phyloP scores from a whole-genome alignment of 1,140 invertebrate species.

The Artemia franciscana region DNA sequence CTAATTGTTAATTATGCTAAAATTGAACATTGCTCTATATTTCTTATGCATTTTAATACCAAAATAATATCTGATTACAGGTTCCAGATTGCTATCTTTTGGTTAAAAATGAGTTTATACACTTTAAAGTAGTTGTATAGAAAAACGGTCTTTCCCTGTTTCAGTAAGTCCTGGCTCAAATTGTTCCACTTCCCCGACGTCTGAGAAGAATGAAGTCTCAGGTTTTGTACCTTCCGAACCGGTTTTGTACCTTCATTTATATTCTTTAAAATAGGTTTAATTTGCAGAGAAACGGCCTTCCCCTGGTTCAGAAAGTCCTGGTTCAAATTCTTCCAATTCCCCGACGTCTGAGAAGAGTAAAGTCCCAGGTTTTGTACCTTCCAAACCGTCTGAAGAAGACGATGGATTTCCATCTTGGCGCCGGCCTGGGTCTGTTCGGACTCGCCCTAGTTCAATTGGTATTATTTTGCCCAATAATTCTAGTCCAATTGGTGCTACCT shows the following conservation, averaged over 20 bases:
- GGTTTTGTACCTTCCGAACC: slow-evolving; percentile 16
- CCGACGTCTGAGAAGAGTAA: background rate
- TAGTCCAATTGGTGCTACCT: background rate
- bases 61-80: too few relatives aligned
- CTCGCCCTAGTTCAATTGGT: slow-evolving; percentile 13
- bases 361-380: background rate
- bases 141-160: background rate
- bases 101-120: too few relatives aligned
- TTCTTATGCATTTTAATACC: too few relatives aligned
- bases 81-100: too few relatives aligned
- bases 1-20: too few relatives aligned
- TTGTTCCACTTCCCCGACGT: background rate
- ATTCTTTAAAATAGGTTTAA: too few relatives aligned
- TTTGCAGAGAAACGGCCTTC: too few relatives aligned
- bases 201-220: background rate
- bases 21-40: too few relatives aligned
- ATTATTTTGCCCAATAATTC: background rate
- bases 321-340: background rate
- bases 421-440: slow-evolving; percentile 29
- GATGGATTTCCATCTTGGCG: slow-evolving; percentile 33
- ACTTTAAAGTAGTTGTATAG: too few relatives aligned
- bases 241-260: too few relatives aligned
- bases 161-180: background rate
- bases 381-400: slow-evolving; percentile 23
- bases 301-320: background rate